A percentile compares a stretch with the other conserved stretches of the same genome.
phyloP scores from a whole-genome alignment of 2,888 invertebrate species.

The Platerodrilus igneus region DNA sequence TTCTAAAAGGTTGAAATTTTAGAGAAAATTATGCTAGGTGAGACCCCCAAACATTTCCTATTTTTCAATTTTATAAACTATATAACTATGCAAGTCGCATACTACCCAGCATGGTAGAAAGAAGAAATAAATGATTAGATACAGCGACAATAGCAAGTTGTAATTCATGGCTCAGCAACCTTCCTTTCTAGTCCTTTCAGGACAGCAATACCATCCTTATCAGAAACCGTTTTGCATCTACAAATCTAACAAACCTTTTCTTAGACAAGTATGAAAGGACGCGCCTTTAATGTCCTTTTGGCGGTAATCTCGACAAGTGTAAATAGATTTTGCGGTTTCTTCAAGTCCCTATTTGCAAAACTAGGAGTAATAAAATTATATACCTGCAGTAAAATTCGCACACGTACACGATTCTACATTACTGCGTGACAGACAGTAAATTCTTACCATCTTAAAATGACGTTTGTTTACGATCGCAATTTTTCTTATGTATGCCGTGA shows the following conservation, averaged over 20 bases:
- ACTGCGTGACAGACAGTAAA: conserved; percentile 8
- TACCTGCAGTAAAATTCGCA: conserved; percentile 9
- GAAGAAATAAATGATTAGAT: conserved; percentile 23
- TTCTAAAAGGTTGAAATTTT: too few relatives aligned
- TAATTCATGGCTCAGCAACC: conserved; percentile 20
- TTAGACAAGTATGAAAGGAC: too few relatives aligned
- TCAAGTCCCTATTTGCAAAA: not conserved
- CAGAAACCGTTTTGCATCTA: conserved; percentile 19
- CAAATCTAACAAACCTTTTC: too few relatives aligned
- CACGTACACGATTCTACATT: conserved; percentile 10
- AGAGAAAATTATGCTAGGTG: too few relatives aligned
- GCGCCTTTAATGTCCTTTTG: too few relatives aligned
- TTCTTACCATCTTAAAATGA: conserved; percentile 7
- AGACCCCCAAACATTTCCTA: too few relatives aligned
- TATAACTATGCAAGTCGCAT: too few relatives aligned
- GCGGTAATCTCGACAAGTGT: too few relatives aligned
- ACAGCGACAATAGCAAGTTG: conserved; percentile 24
- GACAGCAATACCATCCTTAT: conserved; percentile 16
- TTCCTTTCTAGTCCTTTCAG: conserved; percentile 22
- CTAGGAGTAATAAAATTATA: conserved; percentile 2
- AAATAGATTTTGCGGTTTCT: too few relatives aligned
- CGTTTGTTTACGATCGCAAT: conserved; percentile 9
- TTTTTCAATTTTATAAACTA: too few relatives aligned
- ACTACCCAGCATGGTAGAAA: conserved; percentile 17
- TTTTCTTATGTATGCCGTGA: too few relatives aligned